Base-by-base conservation (phyloP, 1,140 invertebrate species). In the Euborellia annulipes region DNA sequence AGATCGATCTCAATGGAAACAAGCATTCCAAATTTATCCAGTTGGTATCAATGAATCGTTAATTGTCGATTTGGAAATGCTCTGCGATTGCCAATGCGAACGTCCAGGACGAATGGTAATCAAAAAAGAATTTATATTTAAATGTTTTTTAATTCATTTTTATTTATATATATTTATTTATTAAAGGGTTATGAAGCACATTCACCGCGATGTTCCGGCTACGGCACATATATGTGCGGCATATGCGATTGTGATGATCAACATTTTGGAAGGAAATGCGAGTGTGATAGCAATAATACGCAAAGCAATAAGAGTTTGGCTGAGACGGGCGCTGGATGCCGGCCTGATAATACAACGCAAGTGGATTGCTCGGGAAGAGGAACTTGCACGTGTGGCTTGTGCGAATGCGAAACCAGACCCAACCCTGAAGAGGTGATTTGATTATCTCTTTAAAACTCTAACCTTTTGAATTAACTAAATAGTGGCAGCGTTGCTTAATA, bases 31-130 rank as follows among this genome's bases (percentile, higher is more conserved):
- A 43, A 94, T 97, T 50, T 91, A 91, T 66, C 91, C 91, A 1
- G 86, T 93, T 18, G 91, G 89, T 50, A 78, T 95, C 34, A 83
- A 85, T 48, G 93, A 96, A 62, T 79, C 75, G 56, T 66, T 96
- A 3, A 70, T 72, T 3, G 75, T 96, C 1, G 79, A 91, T 52
- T 59, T 96, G 46, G 79, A 91, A 56, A 84, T 94, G 72, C 63
- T 89, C 1, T 96, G 91, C 57, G 79, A 88, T 51, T 97, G 91
- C 56, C 78, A 79, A 18, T 96, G 91, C 63, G 86, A 90, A 59
- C 68, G 71, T 47, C 61, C 64, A 0, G 70, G 70, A 38, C 69
- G 76, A 49, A 55, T 55, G 40, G 71, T 74, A 54, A 58, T n/a
- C n/a, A n/a, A n/a, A n/a, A n/a, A n/a, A n/a, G n/a, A n/a, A n/a